Conservation (phyloP, 2,113 vertebrate species). For the Glareola pratincola region DNA sequence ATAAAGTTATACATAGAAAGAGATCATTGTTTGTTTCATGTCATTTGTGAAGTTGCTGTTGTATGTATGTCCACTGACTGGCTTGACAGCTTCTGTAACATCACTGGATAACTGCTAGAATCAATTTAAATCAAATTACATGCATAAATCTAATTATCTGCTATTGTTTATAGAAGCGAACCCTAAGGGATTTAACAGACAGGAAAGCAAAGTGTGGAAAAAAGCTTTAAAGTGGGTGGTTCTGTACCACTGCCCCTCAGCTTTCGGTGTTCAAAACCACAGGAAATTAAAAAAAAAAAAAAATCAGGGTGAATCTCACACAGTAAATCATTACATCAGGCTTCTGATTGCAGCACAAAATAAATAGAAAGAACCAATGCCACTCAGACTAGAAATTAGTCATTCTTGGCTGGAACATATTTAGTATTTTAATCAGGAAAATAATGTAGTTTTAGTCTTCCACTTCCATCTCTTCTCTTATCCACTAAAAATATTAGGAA, state of each 20-base stretch:
- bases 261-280: slow-evolving; percentile 4
- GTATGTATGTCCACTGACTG: not conserved
- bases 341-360: not conserved
- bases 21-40: not conserved
- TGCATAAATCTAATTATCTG: slow-evolving; percentile 49
- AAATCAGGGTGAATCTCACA: not conserved
- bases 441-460: not conserved
- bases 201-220: slow-evolving; percentile 26
- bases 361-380: not conserved
- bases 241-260: not conserved
- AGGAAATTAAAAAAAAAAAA: not conserved
- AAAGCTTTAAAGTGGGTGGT: slow-evolving; percentile 7
- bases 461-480: not conserved
- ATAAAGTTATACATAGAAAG: not conserved
- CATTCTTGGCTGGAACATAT: not conserved
- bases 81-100: not conserved
- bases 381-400: not conserved
- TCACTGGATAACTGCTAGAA: not conserved
- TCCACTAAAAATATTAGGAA: not conserved
- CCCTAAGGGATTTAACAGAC: slow-evolving; percentile 20
- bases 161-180: slow-evolving; percentile 39
- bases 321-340: not conserved
- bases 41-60: not conserved
- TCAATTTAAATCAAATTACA: slow-evolving; percentile 60
- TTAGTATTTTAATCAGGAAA: not conserved